Evolutionary conservation across 1,140 invertebrate genomes (phyloP), one percentile per base, ranked within the genome.

Genomic region (Lordiphosa clarofinis): DNA sequence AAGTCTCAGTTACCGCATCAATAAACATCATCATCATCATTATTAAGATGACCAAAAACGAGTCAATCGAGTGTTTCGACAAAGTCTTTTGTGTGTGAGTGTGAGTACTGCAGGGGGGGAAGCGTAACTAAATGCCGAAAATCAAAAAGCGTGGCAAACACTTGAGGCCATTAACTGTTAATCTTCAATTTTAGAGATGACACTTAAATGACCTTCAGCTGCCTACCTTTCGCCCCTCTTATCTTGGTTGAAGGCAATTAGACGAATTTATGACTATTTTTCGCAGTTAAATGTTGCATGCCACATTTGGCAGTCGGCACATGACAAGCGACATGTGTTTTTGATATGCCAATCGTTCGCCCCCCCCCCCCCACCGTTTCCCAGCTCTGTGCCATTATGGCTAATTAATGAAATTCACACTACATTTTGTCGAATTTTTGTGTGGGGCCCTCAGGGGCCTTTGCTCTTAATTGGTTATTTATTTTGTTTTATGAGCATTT

Each of bases 211-310:
- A 76, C 73, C 76, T 72, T 82, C 56, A 42, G 76, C 6, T 28
- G 72, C 76, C 63, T 82, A 56, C 61, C 73, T 72, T 59, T 65
- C 24, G 28, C 44, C 9, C 28, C 12, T 28, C 13, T 36, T 13
- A 36, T 36, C 28, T 35, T 31, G 19, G 49, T 13, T 24, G 13
- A 52, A 40, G 61, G 69, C 79, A 84, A 84, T 84, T 84, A 84
- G 69, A 55, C 73, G 60, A 68, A 56, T 84, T 84, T 82, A 76
- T 78, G 68, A 57, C 12, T 54, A 13, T 44, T 42, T 13, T 56
- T 52, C 65, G 78, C 69, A 78, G 78, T 73, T 84, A 84, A 82
- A 82, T 82, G 78, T 84, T 82, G 78, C 79, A 82, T 84, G 79
- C 78, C 65, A 84, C 78, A 84, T 84, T 84, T 78, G 65, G 64